Base-by-base conservation (phyloP, 2,797 vertebrate genomes). In the Pantherophis alleghaniensis region DNA sequence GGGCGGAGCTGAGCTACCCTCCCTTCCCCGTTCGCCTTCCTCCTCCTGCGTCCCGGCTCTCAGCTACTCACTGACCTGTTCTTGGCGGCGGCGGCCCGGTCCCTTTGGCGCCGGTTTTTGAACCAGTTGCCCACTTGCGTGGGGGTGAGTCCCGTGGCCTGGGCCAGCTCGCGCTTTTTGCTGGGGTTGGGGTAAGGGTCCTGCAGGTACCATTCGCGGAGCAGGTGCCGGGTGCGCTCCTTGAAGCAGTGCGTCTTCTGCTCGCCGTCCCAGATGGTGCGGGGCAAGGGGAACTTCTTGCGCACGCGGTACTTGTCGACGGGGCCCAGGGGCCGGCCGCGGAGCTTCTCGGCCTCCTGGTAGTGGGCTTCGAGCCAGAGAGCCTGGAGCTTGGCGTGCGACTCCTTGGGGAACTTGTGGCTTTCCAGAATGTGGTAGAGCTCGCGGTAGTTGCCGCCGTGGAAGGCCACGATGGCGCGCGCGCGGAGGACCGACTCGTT, bases 221-320 rank as follows among this genome's bases (percentile, higher is more conserved):
- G 98, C 97, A 99, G 98, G 97, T 99, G 99, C 94, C 99, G 97
- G 97, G 99, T 99, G 97, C 99, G 97, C 98, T 99, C 99, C 97
- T 99, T 99, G 98, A 99, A 99, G 98, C 99, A 99, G 97, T 99
- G 99, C 74, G 99, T 99, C 97, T 99, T 99, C 98, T 99, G 99
- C 97, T 99, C 99, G 74, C 99, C 99, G 94, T 99, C 99, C 99
- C 99, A 99, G 95, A 99, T 99, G 96, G 99, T 99, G 96, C 99
- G 98, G 94, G 99, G 99, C 93, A 99, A 97, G 6, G 99, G 99
- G 97, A 99, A 99, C 99, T 99, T 99, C 99, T 99, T 99, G 92
- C 99, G 98, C 90, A 99, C 99, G 90, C 99, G 97, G 97, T 99
- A 99, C 97, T 99, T 99, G 98, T 99, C 99, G 98, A 99, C 99